Conservation (phyloP, 2,888 invertebrate species). For the Tipula vernalis region DNA sequence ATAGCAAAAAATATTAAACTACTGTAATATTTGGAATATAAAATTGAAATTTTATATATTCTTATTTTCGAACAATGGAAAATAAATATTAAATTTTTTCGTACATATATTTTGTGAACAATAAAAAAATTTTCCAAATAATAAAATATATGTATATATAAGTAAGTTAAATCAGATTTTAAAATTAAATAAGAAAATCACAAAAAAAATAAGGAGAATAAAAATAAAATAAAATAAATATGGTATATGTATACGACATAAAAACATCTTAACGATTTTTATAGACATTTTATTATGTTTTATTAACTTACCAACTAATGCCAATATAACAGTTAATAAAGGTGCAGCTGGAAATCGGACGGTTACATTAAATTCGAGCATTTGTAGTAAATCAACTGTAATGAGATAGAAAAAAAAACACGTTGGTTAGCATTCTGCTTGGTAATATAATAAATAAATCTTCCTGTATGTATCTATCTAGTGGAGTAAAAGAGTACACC, state of each 20-base stretch:
- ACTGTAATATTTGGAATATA: background rate
- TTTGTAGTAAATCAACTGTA: conserved; percentile 93
- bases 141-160: background rate
- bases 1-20: background rate
- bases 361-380: conserved; percentile 92
- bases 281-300: background rate
- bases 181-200: background rate
- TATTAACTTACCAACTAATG: conserved; percentile 82
- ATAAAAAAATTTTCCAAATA: background rate
- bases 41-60: background rate
- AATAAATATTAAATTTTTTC: background rate
- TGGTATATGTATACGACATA: background rate
- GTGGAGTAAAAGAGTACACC: background rate
- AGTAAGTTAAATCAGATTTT: background rate
- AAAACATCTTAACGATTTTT: conserved; percentile 4
- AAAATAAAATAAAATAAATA: background rate
- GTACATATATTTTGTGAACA: background rate
- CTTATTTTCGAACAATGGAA: background rate
- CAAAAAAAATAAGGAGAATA: background rate
- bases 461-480: conserved; percentile 12
- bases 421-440: background rate
- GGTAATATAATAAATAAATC: background rate
- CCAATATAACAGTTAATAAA: conserved; percentile 90
- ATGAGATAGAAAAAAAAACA: conserved; percentile 28
- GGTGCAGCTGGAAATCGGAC: conserved; percentile 95